These are phyloP conservation scores for Brachionus rubens DNA, from an alignment of 1,140 invertebrate genomes.

Conservation along the genomic window DNA sequence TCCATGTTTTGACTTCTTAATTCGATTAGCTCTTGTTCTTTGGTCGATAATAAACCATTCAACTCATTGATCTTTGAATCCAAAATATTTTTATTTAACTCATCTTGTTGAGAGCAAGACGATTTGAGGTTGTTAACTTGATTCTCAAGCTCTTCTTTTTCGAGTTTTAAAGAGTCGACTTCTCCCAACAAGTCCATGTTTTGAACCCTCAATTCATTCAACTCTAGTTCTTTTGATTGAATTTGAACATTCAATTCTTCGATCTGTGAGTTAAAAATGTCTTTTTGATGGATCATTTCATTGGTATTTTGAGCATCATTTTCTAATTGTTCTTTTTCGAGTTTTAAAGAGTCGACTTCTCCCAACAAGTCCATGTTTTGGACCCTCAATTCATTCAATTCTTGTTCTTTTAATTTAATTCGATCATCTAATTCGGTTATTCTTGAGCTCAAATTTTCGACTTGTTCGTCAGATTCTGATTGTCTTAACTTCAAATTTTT, in stretches of 20 bases:
- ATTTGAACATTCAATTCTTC: slow-evolving; percentile 1
- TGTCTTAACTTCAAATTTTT: not conserved
- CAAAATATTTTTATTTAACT: too few relatives aligned
- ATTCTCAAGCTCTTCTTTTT: slow-evolving; percentile 21
- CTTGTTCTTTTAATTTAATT: not conserved
- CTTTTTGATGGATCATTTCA: not conserved
- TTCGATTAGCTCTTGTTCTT: not conserved
- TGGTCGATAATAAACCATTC: not conserved
- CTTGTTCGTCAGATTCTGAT: not conserved
- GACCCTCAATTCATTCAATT: not conserved
- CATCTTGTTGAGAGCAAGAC: not conserved
- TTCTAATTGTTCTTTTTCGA: slow-evolving; percentile 25
- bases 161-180: slow-evolving; percentile 4
- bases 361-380: slow-evolving; percentile 39
- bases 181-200: slow-evolving; percentile 37
- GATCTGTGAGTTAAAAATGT: too few relatives aligned
- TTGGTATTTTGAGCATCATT: not conserved
- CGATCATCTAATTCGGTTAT: not conserved
- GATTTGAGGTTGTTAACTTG: not conserved
- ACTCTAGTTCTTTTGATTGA: not conserved
- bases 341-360: slow-evolving; percentile 11
- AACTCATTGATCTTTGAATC: not conserved
- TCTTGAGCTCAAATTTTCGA: not conserved
- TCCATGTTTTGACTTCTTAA: not conserved
- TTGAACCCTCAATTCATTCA: not conserved